Evolutionary conservation across 1,140 invertebrate species (phyloP).

Genomic region (Macrosteles quadrilineatus): DNA sequence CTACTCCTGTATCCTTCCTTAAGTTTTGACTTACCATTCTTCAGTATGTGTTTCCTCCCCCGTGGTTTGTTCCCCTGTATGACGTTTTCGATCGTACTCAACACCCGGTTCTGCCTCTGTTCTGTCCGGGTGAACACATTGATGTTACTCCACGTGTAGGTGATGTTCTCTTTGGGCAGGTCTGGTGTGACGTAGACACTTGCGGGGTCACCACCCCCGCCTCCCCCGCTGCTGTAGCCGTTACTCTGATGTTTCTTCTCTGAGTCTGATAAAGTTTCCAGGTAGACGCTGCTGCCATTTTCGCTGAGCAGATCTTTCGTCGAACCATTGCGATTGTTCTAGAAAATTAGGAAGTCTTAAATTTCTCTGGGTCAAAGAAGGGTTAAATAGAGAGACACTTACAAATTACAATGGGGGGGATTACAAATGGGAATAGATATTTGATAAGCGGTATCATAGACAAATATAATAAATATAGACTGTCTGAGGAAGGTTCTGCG

Average conservation of each 20-base stretch:
- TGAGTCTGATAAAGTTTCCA: slow-evolving; percentile 4
- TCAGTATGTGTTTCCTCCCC: slow-evolving; percentile 63
- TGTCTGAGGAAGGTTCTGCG: too few species aligned
- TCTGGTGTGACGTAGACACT: slow-evolving; percentile 50
- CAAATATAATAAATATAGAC: too few species aligned
- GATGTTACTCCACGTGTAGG: slow-evolving; percentile 69
- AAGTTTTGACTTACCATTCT: slow-evolving; percentile 68
- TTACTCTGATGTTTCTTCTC: background rate
- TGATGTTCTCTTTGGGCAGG: slow-evolving; percentile 53
- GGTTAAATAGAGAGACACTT: too few species aligned
- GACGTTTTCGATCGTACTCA: slow-evolving; percentile 23
- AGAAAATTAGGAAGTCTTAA: too few species aligned
- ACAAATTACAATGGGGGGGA: too few species aligned
- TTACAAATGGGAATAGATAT: too few species aligned
- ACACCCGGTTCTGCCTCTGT: slow-evolving; percentile 37
- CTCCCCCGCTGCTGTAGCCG: slow-evolving; percentile 50
- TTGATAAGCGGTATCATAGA: too few species aligned
- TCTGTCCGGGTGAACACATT: slow-evolving; percentile 61
- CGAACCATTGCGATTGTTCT: slow-evolving; percentile 6
- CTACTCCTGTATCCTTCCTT: too few species aligned
- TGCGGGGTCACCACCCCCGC: slow-evolving; percentile 52
- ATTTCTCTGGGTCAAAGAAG: too few species aligned
- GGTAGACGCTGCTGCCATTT: background rate
- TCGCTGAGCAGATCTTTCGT: background rate
- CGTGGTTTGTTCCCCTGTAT: slow-evolving; percentile 40